Evolutionary conservation across 2,797 vertebrate species (phyloP).

Genomic region (Podarcis siculus): DNA sequence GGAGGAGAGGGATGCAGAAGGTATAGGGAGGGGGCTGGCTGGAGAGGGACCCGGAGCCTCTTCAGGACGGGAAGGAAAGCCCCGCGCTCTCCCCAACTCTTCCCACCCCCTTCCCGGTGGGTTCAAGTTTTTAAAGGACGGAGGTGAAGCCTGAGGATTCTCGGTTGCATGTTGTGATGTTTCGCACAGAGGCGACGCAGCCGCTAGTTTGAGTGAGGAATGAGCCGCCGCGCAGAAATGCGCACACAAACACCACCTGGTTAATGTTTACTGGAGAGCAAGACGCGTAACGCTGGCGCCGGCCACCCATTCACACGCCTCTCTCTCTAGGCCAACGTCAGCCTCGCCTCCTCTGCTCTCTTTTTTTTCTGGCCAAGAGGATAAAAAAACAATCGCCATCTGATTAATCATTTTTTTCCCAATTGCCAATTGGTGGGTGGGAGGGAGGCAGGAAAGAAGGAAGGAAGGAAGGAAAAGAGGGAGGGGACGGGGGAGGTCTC

Average conservation of each 20-base stretch:
- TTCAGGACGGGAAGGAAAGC: not conserved
- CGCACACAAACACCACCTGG: conserved; percentile 70
- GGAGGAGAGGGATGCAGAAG: not conserved
- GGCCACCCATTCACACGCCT: not conserved
- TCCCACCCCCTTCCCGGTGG: not conserved
- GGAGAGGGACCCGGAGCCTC: not conserved
- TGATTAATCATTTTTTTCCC: not conserved
- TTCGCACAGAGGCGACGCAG: conserved; percentile 45
- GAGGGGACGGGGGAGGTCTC: too few species aligned
- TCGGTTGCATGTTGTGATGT: conserved; percentile 56
- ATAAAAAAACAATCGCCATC: not conserved
- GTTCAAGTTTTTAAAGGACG: conserved; percentile 11
- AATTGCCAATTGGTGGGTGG: not conserved
- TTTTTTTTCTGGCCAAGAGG: not conserved
- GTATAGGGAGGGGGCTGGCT: not conserved
- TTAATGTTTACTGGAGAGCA: conserved; percentile 70
- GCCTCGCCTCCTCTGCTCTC: not conserved
- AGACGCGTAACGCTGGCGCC: conserved; percentile 27
- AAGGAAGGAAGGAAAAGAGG: too few species aligned
- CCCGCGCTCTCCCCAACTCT: not conserved
- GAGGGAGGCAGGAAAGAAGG: not conserved
- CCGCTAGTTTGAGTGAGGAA: not conserved
- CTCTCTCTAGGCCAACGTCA: not conserved
- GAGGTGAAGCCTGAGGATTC: conserved; percentile 36
- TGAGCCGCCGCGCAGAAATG: not conserved